A percentile compares a stretch with the other conserved stretches of the same genome.
These are phyloP conservation scores for Siniperca obscura DNA, from an alignment of 2,797 vertebrate species.

Conservation along the genomic window DNA sequence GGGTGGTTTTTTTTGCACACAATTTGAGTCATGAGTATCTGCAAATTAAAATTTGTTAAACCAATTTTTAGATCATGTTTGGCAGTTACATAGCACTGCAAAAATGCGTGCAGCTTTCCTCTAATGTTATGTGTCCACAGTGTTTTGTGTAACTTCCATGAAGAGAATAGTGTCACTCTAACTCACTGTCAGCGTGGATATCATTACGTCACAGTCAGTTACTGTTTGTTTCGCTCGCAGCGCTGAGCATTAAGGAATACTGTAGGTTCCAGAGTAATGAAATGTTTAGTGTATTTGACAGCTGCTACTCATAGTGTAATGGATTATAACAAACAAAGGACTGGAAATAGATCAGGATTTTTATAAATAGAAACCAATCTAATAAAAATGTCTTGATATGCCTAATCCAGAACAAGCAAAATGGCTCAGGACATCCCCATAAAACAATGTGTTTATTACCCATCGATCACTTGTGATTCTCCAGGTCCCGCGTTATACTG, in stretches of 20 bases:
- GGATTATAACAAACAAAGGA: not conserved
- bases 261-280: not conserved
- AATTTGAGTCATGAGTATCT: not conserved
- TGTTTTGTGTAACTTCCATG: not conserved
- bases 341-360: not conserved
- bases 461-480: not conserved
- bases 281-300: not conserved
- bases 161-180: not conserved
- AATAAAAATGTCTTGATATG: not conserved
- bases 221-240: not conserved
- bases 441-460: not conserved
- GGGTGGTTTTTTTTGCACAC: too few relatives aligned
- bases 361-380: not conserved
- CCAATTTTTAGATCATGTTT: not conserved
- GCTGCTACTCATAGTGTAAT: not conserved
- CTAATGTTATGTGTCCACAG: not conserved
- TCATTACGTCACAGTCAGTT: conserved; percentile 16
- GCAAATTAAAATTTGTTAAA: not conserved
- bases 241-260: not conserved
- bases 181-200: not conserved
- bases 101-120: not conserved
- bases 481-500: not conserved
- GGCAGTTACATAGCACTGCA: not conserved
- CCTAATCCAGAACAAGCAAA: not conserved
- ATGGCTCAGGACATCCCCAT: not conserved